Conservation (phyloP, 1,140 invertebrate species). For the Drosophila micromelanica region DNA sequence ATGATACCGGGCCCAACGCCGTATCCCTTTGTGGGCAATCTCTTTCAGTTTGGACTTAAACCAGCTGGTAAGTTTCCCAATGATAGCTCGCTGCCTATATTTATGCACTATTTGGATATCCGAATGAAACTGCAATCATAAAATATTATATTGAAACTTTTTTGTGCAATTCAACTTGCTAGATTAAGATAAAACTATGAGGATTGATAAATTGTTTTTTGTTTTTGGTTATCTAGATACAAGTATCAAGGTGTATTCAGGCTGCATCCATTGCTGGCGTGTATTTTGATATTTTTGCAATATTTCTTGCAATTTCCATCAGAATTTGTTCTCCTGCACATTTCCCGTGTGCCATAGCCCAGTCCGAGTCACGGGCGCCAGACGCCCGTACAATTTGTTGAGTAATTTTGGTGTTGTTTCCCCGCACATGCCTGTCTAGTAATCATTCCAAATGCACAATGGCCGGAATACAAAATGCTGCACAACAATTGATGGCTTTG, state of each 20-base stretch:
- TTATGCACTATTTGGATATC: slow-evolving; percentile 58
- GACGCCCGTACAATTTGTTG: slow-evolving; percentile 52
- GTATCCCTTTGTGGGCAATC: slow-evolving; percentile 77
- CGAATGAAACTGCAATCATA: not conserved
- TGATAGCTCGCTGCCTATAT: slow-evolving; percentile 50
- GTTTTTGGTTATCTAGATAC: not conserved
- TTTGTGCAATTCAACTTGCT: slow-evolving; percentile 23
- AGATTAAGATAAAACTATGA: slow-evolving; percentile 13
- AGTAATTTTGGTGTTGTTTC: slow-evolving; percentile 61
- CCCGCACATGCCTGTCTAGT: slow-evolving; percentile 30
- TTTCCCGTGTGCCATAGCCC: slow-evolving; percentile 31
- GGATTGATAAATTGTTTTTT: not conserved
- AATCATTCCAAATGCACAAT: slow-evolving; percentile 78
- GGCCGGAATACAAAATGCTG: slow-evolving; percentile 32
- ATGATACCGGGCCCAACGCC: slow-evolving; percentile 81
- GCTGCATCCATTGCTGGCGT: not conserved
- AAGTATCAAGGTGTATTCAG: slow-evolving; percentile 25
- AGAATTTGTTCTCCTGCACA: slow-evolving; percentile 20
- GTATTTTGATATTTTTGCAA: slow-evolving; percentile 26
- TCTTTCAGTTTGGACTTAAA: slow-evolving; percentile 80
- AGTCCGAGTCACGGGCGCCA: not conserved
- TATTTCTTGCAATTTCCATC: slow-evolving; percentile 53
- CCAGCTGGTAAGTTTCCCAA: slow-evolving; percentile 71
- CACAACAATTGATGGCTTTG: slow-evolving; percentile 58
- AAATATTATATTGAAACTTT: slow-evolving; percentile 14